A percentile compares a stretch with the other conserved stretches of the same genome.
These are phyloP conservation scores for Propithecus deckenii DNA, from an alignment of 2,797 vertebrate genomes.

Conservation along the genomic window DNA sequence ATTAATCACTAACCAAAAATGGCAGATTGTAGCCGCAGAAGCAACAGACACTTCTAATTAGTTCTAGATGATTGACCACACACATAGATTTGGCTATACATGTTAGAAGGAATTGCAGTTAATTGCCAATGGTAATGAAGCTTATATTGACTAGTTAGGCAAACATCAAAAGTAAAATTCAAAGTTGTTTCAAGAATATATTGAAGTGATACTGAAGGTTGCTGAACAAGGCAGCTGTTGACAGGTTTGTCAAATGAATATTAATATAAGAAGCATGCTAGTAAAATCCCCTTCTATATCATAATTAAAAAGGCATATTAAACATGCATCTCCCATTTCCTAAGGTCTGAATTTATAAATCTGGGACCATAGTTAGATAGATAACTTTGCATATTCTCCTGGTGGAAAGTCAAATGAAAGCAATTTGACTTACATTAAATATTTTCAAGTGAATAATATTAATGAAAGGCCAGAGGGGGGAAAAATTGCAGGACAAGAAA, in stretches of 20 bases:
- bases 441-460: conserved; percentile 45
- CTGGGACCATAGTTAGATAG: background rate
- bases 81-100: conserved; percentile 42
- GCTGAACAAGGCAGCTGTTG: background rate
- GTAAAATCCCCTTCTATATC: background rate
- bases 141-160: conserved; percentile 35
- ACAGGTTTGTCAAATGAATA: background rate
- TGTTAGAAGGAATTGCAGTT: conserved; percentile 28
- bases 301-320: background rate
- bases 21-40: conserved; percentile 48
- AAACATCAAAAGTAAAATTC: conserved; percentile 53
- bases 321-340: background rate
- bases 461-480: conserved; percentile 37
- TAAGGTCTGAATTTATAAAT: conserved; percentile 29
- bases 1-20: conserved; percentile 71
- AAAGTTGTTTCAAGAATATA: conserved; percentile 52
- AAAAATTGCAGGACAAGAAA: background rate
- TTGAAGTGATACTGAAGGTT: background rate
- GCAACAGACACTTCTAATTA: conserved; percentile 36
- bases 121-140: conserved; percentile 55
- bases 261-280: background rate
- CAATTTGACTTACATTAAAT: conserved; percentile 55
- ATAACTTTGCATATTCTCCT: conserved; percentile 30
- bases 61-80: conserved; percentile 50
- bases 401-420: conserved; percentile 41